Base-by-base conservation (phyloP, 2,113 vertebrate genomes). In the Prietella phreatophila region DNA sequence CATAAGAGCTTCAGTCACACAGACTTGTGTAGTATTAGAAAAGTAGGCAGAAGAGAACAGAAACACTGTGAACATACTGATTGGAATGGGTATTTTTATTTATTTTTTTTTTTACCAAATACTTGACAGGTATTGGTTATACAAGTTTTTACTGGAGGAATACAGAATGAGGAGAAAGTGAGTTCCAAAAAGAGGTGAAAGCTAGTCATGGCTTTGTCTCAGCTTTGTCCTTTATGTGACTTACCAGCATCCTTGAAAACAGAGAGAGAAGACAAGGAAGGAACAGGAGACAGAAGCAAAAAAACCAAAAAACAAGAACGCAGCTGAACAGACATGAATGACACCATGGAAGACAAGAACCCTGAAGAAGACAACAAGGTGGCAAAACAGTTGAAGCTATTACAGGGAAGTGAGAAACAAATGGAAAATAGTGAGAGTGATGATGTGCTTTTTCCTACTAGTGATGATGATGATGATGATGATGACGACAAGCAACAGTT, bases 11-110 rank as follows among this genome's bases (percentile, higher is more conserved):
- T 60, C 78, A 67, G 42, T 61, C 61, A 87, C 47, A 42, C n/a
- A 86, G 36, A 55, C 36, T 33, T 42, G 19, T 33, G 10, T n/a
- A 36, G 86, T 76, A 56, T 87, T 76, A 81, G 65, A 60, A 80
- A 58, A 56, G 1, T n/a, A 73, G 80, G 60, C 80, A 42, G 55
- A 73, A 58, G 63, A 50, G 42, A 73, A 58, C 56, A 58, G 42
- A 36, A 84, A n/a, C 20, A 47, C 47, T 36, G 11, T 36, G 7
- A 60, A 83, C 27, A 36, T 25, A 63, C 53, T 8, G 81, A 39
- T 65, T 78, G 47, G 47, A 39, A 20, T n/a, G 47, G 5, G n/a
- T n/a, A n/a, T n/a, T n/a, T n/a, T n/a, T n/a, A 3, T 55, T 80
- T 0, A 4, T 79, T 55, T 55, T 56, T 81, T 79, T 55, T 55